A percentile compares a stretch with the other conserved stretches of the same genome.
phyloP scores from a whole-genome alignment of 2,888 invertebrate species.

The Gari tellinella region DNA sequence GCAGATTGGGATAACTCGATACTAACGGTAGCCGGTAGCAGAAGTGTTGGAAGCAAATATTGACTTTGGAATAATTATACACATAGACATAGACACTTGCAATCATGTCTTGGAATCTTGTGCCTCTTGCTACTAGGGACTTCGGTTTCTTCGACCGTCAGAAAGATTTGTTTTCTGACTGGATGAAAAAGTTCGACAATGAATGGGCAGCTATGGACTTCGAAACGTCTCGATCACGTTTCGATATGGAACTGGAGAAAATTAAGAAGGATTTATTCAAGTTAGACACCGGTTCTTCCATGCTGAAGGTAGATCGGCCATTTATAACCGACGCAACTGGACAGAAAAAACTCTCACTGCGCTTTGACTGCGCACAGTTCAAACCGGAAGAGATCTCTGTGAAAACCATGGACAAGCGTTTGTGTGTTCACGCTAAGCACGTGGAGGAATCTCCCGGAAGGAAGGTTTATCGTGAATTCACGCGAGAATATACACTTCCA shows the following conservation, averaged over 20 bases:
- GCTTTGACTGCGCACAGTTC: conserved; percentile 99
- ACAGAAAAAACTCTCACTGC: conserved; percentile 94
- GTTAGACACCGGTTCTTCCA: conserved; percentile 60
- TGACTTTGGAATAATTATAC: too few relatives aligned
- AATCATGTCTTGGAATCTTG: conserved; percentile 57
- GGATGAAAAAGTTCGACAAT: conserved; percentile 61
- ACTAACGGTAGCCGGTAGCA: too few relatives aligned
- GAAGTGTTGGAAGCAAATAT: too few relatives aligned
- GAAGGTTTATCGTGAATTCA: conserved; percentile 99
- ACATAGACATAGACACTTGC: too few relatives aligned
- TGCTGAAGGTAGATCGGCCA: conserved; percentile 71
- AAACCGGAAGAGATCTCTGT: conserved; percentile 98
- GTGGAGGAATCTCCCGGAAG: conserved; percentile 99
- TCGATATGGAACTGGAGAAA: conserved; percentile 69
- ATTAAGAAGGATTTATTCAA: conserved; percentile 69
- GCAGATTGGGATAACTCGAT: too few relatives aligned
- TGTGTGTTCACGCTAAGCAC: conserved; percentile 97
- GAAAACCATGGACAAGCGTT: conserved; percentile 99
- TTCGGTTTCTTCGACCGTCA: conserved; percentile 60
- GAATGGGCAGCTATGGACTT: conserved; percentile 54
- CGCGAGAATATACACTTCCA: conserved; percentile 97
- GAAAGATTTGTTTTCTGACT: conserved; percentile 47
- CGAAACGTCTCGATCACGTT: conserved; percentile 41
- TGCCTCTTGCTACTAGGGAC: conserved; percentile 43
- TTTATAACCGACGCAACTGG: conserved; percentile 87